Percentiles rank a stretch among this genome's conserved stretches.
Conservation (phyloP, 2,113 vertebrate species). For the Lonchura striata region DNA sequence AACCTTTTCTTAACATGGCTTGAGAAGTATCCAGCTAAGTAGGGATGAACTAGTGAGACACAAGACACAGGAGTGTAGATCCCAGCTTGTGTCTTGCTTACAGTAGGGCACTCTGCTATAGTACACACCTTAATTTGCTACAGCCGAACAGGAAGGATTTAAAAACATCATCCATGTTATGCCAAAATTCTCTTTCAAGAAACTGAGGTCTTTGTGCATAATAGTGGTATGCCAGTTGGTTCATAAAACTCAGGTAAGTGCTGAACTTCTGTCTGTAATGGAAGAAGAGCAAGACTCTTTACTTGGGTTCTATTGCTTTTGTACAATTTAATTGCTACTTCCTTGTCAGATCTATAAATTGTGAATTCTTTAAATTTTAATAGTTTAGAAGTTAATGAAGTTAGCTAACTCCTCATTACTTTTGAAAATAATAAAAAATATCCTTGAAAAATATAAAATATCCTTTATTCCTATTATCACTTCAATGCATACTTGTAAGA, state of each 20-base stretch:
- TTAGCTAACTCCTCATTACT: not conserved
- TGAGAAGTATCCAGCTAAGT: slow-evolving; percentile 65
- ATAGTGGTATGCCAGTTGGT: slow-evolving; percentile 31
- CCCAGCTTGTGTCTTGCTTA: slow-evolving; percentile 11
- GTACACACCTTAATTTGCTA: slow-evolving; percentile 40
- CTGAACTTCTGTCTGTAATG: slow-evolving; percentile 33
- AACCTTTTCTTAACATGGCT: slow-evolving; percentile 23
- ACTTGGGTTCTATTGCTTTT: not conserved
- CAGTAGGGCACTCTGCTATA: slow-evolving; percentile 39
- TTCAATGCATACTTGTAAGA: not conserved
- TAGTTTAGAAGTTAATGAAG: not conserved
- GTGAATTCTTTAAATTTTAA: not conserved
- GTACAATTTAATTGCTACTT: not conserved
- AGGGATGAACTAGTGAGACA: slow-evolving; percentile 47
- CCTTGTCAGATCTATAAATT: not conserved
- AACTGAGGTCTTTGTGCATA: slow-evolving; percentile 49
- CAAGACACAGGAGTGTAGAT: slow-evolving; percentile 60
- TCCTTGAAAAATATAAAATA: not conserved
- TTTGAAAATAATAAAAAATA: not conserved
- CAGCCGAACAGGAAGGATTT: slow-evolving; percentile 68
- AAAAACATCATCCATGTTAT: slow-evolving; percentile 59
- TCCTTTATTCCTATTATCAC: not conserved
- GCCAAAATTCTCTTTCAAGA: slow-evolving; percentile 57
- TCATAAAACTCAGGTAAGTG: slow-evolving; percentile 13
- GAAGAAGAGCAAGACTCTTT: not conserved